Conservation (phyloP, 2,113 vertebrate genomes). For the Scopus umbretta region DNA sequence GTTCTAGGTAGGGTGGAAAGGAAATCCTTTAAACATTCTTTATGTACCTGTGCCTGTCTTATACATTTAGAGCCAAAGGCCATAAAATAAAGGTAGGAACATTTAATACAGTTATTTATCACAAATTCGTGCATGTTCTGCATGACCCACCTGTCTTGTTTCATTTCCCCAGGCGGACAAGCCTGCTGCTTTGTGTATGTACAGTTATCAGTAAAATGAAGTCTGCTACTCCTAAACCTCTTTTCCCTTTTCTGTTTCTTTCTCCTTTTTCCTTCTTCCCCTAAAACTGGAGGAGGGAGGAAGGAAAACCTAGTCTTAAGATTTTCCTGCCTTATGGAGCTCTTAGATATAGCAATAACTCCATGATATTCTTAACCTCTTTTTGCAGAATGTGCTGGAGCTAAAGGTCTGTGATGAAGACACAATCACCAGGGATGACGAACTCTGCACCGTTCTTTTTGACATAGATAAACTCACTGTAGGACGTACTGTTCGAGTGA, state of each 20-base stretch:
- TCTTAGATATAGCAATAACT: background rate
- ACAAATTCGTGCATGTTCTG: background rate
- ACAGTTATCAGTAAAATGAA: background rate
- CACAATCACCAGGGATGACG: constrained; percentile 66
- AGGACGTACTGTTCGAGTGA: constrained; percentile 67
- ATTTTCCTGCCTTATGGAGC: background rate
- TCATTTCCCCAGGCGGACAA: background rate
- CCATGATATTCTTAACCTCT: background rate
- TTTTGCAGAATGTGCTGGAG: constrained; percentile 71
- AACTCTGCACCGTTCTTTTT: constrained; percentile 76
- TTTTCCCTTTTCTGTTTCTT: background rate
- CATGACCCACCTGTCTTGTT: background rate
- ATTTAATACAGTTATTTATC: background rate
- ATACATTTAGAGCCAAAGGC: background rate
- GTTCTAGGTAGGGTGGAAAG: background rate
- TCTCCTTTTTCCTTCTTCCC: background rate
- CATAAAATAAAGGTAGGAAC: background rate
- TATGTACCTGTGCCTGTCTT: background rate
- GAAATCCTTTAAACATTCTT: background rate
- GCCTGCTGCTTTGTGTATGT: background rate
- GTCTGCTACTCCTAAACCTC: background rate
- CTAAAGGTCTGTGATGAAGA: constrained; percentile 77
- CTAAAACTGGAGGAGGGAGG: background rate
- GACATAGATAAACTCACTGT: constrained; percentile 75
- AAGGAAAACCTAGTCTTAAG: background rate